Base-by-base conservation (phyloP, 2,797 vertebrate species). In the Amblyopsis hoosieri region DNA sequence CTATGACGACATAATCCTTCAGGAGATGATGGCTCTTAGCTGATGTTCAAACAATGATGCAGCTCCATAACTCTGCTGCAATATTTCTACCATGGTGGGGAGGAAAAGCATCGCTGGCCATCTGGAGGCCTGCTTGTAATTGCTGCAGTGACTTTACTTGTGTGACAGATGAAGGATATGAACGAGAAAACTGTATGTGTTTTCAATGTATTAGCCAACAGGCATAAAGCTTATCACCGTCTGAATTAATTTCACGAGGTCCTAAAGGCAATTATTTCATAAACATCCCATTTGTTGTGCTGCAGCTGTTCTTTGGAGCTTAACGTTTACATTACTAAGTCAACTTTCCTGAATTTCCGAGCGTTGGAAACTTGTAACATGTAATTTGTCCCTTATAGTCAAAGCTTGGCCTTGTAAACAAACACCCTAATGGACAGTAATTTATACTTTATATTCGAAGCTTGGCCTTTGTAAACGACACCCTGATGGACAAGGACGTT, bases 81-180 rank as follows among this genome's bases (percentile, higher is more conserved):
- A 87, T 85, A 86, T 87, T 86, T 89, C 79, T 66, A 74, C 75
- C 69, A 60, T 60, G 68, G 67, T 58, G 68, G 60, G 54, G 60
- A 60, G 13, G 45, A 33, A 49, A 59, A 64, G 74, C 78, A 67
- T 82, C 76, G 56, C 65, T 42, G 75, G 81, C 89, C 89, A 90
- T 90, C 85, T 90, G 88, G 85, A 87, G 68, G 80, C 75, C 46
- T 19, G 61, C 57, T 79, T 85, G 89, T 87, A 89, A 90, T 86
- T 82, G 87, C 73, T 48, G 57, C 73, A 72, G 68, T 78, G 75
- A 82, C 86, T 87, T 87, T 73, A 85, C 74, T 81, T 83, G 65
- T 73, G 74, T 82, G 84, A 79, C 81, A 79, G 83, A 88, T 80
- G 81, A 86, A 83, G 81, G 62, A 72, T 79, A 84, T 67, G 67